Evolutionary conservation across 2,888 invertebrate species (phyloP), one percentile per base, ranked within the genome.

Genomic region (Selenia dentaria): DNA sequence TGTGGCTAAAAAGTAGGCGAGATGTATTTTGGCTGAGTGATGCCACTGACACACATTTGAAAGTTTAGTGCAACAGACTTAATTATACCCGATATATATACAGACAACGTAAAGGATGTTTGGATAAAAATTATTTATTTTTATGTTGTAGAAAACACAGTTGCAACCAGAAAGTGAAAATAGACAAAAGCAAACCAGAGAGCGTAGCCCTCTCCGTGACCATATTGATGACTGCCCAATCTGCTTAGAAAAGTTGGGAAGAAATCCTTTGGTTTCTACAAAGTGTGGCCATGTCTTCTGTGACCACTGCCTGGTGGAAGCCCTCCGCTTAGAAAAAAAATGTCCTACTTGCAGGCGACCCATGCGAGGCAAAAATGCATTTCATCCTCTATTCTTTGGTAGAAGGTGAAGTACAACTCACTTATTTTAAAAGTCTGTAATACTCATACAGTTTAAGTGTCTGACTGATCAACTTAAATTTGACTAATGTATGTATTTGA

Each of bases 241-340:
- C 54, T 86, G 85, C 60, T 77, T 64, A 62, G 83, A 83, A 11
- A 61, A 64, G 32, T 43, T 84, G 12, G 80, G 82, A 6, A 68
- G 54, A 47, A 73, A 72, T 26, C 73, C 74, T 22, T 53, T 83
- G 49, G 78, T 74, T 36, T 80, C 85, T 28, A 86, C 84, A 5
- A 80, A 69, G 56, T 86, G 85, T 68, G 85, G 85, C 2, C 84
- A 86, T 64, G 77, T 85, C 0, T 86, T 64, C 51, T 86, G 84
- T 45, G 37, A 68, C 6, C 49, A 49, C 29, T 86, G 85, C 48
- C 45, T 85, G 22, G 48, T 75, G 53, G 41, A 48, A 16, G 62
- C 69, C 36, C 40, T 83, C 2, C 50, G 56, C 48, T 2, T 48
- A 16, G 63, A 71, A 24, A 75, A 73, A 26, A 70, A 51, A 44